Conservation (phyloP, 2,113 vertebrate genomes). For the Zosterops hypoxanthus region DNA sequence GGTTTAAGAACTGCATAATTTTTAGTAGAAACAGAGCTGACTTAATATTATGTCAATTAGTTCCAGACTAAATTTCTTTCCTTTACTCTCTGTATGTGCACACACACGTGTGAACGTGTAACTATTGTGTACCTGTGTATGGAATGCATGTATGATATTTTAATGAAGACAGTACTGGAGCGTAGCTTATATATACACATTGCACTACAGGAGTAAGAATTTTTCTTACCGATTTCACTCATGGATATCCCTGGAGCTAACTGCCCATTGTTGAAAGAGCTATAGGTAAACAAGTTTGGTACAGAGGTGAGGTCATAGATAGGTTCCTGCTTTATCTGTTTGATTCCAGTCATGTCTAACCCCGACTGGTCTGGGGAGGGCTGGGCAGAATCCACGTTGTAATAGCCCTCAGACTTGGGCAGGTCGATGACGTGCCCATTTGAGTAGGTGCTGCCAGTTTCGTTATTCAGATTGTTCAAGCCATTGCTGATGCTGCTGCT, state of each 20-base stretch:
- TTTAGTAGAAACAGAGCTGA: neutral
- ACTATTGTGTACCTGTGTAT: neutral
- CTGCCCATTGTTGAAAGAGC: conserved; percentile 93
- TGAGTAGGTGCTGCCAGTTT: conserved; percentile 88
- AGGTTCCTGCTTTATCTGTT: conserved; percentile 99
- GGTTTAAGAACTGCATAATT: neutral
- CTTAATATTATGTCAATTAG: neutral
- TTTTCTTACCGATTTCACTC: conserved; percentile 91
- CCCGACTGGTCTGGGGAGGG: conserved; percentile 98
- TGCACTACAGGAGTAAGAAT: neutral
- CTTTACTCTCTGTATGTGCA: neutral
- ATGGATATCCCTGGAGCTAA: conserved; percentile 89
- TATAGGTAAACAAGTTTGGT: conserved; percentile 97
- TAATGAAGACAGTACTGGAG: neutral
- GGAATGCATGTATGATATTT: neutral
- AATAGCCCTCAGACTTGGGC: conserved; percentile 92
- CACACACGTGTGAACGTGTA: neutral
- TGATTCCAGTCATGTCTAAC: conserved; percentile 97
- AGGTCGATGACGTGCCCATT: conserved; percentile 93
- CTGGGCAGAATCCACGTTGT: conserved; percentile 93
- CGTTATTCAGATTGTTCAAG: conserved; percentile 87
- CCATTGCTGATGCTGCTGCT: conserved; percentile 89
- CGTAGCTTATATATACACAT: neutral
- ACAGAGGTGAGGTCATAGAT: conserved; percentile 97
- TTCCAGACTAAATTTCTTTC: neutral